phyloP scores from a whole-genome alignment of 2,113 vertebrate genomes.

The Protobothrops mucrosquamatus region DNA sequence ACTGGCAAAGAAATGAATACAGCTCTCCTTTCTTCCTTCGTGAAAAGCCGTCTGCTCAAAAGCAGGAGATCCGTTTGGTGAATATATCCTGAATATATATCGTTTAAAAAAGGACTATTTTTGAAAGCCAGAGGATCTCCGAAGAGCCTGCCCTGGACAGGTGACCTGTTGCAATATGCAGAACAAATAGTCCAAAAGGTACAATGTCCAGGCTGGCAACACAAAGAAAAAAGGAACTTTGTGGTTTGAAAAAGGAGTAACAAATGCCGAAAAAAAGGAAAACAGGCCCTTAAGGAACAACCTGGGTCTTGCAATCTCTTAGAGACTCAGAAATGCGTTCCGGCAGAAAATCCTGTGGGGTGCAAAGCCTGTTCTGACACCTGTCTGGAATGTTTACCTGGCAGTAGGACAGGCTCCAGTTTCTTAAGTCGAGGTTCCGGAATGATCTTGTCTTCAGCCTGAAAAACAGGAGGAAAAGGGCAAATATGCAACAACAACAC shows the following conservation, averaged over 20 bases:
- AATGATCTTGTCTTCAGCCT: conserved; percentile 80
- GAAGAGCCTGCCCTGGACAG: not conserved
- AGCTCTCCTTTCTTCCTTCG: not conserved
- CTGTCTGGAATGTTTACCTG: conserved; percentile 73
- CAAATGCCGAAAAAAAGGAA: not conserved
- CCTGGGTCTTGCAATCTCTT: not conserved
- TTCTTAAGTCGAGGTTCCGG: conserved; percentile 86
- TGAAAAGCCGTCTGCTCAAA: not conserved
- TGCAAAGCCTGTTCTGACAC: not conserved
- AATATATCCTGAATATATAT: not conserved
- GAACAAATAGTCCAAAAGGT: not conserved
- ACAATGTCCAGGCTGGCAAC: not conserved
- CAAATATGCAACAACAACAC: accelerated
- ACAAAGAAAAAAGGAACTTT: not conserved
- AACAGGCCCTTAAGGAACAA: not conserved
- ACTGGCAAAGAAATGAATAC: not conserved
- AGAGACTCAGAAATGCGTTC: not conserved
- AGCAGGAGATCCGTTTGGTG: not conserved
- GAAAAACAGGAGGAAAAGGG: conserved; percentile 17
- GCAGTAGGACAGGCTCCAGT: conserved; percentile 87
- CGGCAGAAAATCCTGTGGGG: not conserved
- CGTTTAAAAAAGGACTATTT: not conserved
- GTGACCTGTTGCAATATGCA: not conserved
- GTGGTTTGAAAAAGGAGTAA: not conserved
- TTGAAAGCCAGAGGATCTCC: not conserved